These are phyloP conservation scores for Crotalus horridus DNA, from an alignment of 2,113 vertebrate genomes.

Conservation along the genomic window DNA sequence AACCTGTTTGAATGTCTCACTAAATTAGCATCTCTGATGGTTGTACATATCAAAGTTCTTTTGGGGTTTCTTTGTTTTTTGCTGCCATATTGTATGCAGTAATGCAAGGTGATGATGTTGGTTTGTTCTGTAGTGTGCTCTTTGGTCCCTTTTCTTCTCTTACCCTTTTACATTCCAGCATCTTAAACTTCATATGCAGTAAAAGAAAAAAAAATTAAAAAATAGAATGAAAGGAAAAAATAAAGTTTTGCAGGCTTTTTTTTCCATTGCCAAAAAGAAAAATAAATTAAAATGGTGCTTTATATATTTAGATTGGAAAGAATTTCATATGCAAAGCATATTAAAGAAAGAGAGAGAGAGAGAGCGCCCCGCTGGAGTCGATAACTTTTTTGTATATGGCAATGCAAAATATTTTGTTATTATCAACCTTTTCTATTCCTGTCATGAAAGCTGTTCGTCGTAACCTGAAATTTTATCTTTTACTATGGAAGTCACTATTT, in stretches of 20 bases:
- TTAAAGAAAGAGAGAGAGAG: slow-evolving; percentile 65
- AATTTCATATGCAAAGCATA: slow-evolving; percentile 99
- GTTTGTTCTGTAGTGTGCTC: slow-evolving; percentile 98
- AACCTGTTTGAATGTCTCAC: slow-evolving; percentile 78
- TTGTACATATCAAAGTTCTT: slow-evolving; percentile 91
- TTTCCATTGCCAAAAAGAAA: slow-evolving; percentile 99
- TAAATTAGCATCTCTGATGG: slow-evolving; percentile 85
- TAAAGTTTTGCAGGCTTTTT: slow-evolving; percentile 93
- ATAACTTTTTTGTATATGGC: slow-evolving; percentile 99
- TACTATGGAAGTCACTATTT: slow-evolving; percentile 99
- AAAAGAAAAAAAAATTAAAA: slow-evolving; percentile 80
- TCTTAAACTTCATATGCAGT: slow-evolving; percentile 96
- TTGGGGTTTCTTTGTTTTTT: slow-evolving; percentile 69
- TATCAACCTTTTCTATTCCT: slow-evolving; percentile 99
- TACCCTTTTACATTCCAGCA: slow-evolving; percentile 95
- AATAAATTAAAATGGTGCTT: slow-evolving; percentile 98
- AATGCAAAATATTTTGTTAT: slow-evolving; percentile 99
- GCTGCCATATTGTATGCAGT: slow-evolving; percentile 98
- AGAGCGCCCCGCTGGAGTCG: slow-evolving; percentile 92
- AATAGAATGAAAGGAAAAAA: slow-evolving; percentile 62
- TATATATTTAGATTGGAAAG: slow-evolving; percentile 99
- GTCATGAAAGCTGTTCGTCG: slow-evolving; percentile 99
- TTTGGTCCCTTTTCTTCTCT: slow-evolving; percentile 83
- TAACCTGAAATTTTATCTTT: slow-evolving; percentile 99
- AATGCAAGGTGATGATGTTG: slow-evolving; percentile 96